Conservation (phyloP, 1,140 invertebrate genomes). For the Drosophila ironensis region DNA sequence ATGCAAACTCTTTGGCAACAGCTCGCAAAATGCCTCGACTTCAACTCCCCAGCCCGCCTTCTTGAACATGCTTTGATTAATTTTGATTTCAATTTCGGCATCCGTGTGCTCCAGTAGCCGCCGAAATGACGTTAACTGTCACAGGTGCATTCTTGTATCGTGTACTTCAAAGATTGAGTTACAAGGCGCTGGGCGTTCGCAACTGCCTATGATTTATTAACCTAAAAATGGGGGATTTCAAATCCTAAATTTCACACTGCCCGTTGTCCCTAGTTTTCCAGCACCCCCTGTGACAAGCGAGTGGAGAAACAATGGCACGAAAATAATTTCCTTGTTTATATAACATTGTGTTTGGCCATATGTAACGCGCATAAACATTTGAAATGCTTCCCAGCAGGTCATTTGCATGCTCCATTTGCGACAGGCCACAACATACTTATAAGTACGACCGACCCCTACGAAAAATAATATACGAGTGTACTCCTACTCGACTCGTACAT, state of each 20-base stretch:
- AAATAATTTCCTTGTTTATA: conserved; percentile 42
- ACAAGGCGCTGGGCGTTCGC: conserved; percentile 14
- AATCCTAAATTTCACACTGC: not conserved
- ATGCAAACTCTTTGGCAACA: conserved; percentile 58
- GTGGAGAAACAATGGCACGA: conserved; percentile 24
- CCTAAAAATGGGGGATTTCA: not conserved
- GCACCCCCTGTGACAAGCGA: conserved; percentile 1
- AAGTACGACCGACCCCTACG: conserved; percentile 13
- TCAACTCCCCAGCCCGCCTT: not conserved
- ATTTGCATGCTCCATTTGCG: conserved; percentile 67
- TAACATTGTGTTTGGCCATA: conserved; percentile 32
- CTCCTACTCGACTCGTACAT: not conserved
- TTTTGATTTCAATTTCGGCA: conserved; percentile 73
- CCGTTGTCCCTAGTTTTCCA: not conserved
- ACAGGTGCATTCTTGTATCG: conserved; percentile 46
- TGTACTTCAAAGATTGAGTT: conserved; percentile 35
- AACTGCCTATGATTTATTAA: conserved; percentile 15
- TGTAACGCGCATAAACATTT: conserved; percentile 59
- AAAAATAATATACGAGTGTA: conserved; percentile 8
- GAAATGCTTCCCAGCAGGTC: conserved; percentile 56
- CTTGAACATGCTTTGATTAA: conserved; percentile 62
- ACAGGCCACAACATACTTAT: conserved; percentile 21
- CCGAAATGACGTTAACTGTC: conserved; percentile 52
- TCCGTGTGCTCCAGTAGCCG: conserved; percentile 52
- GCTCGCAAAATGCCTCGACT: not conserved